These are phyloP conservation scores for Urocyon cinereoargenteus DNA, from an alignment of 2,797 vertebrate species.

Conservation along the genomic window DNA sequence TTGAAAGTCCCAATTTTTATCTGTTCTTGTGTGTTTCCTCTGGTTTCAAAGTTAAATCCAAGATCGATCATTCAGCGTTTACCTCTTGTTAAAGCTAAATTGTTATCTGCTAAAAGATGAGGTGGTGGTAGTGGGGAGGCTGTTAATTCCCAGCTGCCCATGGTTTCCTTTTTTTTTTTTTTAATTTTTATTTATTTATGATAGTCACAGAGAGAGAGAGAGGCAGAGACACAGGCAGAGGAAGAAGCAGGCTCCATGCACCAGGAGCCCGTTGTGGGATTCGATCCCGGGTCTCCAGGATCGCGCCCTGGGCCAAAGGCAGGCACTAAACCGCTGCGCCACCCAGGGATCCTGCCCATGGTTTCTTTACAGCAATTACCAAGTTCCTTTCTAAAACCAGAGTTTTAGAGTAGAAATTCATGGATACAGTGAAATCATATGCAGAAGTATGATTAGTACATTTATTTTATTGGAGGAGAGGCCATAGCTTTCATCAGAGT, in stretches of 20 bases:
- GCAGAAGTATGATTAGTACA: slow-evolving; percentile 20
- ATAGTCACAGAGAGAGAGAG: too few species aligned
- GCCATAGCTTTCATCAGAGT: slow-evolving; percentile 35
- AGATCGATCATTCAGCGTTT: slow-evolving; percentile 34
- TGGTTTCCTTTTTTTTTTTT: too few species aligned
- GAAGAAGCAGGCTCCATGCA: too few species aligned
- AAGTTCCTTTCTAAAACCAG: not conserved
- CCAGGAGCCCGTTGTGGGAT: too few species aligned
- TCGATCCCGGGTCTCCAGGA: too few species aligned
- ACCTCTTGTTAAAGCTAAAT: slow-evolving; percentile 47
- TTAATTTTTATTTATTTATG: too few species aligned
- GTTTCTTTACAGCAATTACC: slow-evolving; percentile 22
- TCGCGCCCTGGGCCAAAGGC: too few species aligned
- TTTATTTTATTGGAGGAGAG: slow-evolving; percentile 59
- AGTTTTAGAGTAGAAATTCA: slow-evolving; percentile 45
- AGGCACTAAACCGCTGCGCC: too few species aligned
- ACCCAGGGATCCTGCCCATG: too few species aligned
- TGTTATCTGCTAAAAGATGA: slow-evolving; percentile 43
- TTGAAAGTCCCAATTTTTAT: slow-evolving; percentile 51
- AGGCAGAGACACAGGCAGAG: too few species aligned
- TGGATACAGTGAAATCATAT: slow-evolving; percentile 27
- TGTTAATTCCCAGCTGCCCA: not conserved
- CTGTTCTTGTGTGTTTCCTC: slow-evolving; percentile 53
- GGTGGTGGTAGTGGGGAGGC: not conserved
- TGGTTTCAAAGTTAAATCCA: slow-evolving; percentile 69